Conservation (phyloP, 64 coral and sea anemone species). For the Orbicella faveolata region DNA sequence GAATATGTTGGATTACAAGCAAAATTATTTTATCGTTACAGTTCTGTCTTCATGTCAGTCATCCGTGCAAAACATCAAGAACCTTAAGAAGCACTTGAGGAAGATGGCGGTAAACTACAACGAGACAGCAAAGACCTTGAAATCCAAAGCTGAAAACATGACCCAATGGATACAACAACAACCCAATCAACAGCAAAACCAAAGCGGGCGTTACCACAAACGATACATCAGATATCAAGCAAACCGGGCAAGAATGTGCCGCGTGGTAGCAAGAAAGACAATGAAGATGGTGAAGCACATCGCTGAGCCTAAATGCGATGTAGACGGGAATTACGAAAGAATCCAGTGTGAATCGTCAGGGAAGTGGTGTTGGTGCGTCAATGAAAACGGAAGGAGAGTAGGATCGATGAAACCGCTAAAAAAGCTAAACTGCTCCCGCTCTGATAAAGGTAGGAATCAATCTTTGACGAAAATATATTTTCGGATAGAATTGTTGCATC, state of each 20-base stretch:
- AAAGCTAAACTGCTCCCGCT: background rate
- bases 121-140: background rate
- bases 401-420: background rate
- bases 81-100: background rate
- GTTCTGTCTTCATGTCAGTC: conserved; percentile 6
- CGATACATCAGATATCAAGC: background rate
- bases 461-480: too few relatives aligned
- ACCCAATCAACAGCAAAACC: background rate
- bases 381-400: conserved; percentile 8
- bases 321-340: background rate
- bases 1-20: too few relatives aligned
- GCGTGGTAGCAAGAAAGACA: background rate
- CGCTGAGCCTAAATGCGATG: background rate
- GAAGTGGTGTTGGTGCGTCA: conserved; percentile 33
- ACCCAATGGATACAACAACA: background rate
- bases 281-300: too few relatives aligned
- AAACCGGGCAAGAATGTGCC: background rate
- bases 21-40: background rate
- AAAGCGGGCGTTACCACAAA: too few relatives aligned
- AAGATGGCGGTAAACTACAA: background rate
- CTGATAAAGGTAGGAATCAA: background rate
- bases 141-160: background rate
- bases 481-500: too few relatives aligned
- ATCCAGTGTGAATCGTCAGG: background rate
- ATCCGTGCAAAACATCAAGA: background rate